Evolutionary conservation across 2,888 invertebrate species (phyloP), one percentile per base, ranked within the genome.

Genomic region (Ephialtes manifestator): DNA sequence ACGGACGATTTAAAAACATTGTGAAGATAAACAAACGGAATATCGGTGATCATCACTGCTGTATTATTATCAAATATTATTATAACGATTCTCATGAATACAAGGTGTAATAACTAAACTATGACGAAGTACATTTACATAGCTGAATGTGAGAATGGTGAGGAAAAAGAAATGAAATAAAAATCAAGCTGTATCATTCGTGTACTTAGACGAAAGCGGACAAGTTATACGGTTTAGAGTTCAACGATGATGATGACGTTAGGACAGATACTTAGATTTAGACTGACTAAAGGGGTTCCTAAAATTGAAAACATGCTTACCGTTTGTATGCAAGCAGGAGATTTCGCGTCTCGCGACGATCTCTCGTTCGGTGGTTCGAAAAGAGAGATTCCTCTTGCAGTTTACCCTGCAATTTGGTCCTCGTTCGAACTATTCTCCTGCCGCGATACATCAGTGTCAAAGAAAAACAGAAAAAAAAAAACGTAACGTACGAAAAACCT

Each of bases 241-340:
- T 79, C 67, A 60, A 71, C 55, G 53, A 71, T 53, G 60, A 43
- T 71, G 48, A 71, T 77, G 71, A 74, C 20, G 39, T 58, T 75
- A 79, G 75, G 83, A 72, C 74, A 82, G 75, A 82, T 81, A 86
- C 78, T 81, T 88, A 84, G 86, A 87, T 84, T 84, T 84, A 81
- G 87, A 86, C 83, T 81, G 84, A 87, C 75, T 77, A 43, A 81
- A 86, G 86, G 86, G 86, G 81, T 89, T 88, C 87, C 88, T 87
- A 86, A 82, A 63, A 48, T 58, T 43, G 39, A 83, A 60, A 63
- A 70, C 5, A 76, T 58, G 75, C 71, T 80, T 65, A 75, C 53
- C 70, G 74, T 80, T n/a, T n/a, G 46, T 68, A 70, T 83, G 31
- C 70, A 65, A 68, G 20, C 39, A 35, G 31, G 20, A 67, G 60